These are phyloP conservation scores for Athrips mouffetella DNA, from an alignment of 2,888 invertebrate genomes.

Conservation along the genomic window DNA sequence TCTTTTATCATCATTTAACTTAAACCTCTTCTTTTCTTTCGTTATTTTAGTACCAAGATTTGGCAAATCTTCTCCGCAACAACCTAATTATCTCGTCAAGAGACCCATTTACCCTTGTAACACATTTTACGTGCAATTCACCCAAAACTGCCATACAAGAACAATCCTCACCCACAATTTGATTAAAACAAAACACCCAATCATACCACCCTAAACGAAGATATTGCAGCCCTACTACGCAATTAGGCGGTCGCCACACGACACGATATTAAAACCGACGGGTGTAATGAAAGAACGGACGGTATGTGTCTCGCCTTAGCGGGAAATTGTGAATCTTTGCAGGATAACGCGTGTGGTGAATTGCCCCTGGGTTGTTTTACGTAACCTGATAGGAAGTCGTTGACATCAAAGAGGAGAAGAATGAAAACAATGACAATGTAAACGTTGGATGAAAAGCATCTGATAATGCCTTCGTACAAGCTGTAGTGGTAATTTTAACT, in stretches of 20 bases:
- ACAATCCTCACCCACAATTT: constrained; percentile 10
- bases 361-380: constrained; percentile 37
- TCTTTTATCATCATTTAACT: no score
- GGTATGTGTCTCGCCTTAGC: constrained; percentile 28
- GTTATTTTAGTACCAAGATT: no score
- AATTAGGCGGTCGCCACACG: constrained; percentile 42
- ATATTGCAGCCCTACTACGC: constrained; percentile 44
- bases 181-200: constrained; percentile 19
- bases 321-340: constrained; percentile 45
- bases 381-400: constrained; percentile 25
- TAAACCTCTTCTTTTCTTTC: no score
- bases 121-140: neutral
- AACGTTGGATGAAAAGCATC: no score
- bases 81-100: neutral
- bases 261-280: constrained; percentile 36
- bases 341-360: constrained; percentile 48
- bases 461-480: no score
- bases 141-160: neutral
- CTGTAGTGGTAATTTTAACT: no score
- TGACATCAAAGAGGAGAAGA: no score
- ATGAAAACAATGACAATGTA: no score
- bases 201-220: constrained; percentile 21
- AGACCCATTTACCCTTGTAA: neutral
- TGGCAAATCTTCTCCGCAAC: no score
- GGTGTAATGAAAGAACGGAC: constrained; percentile 51